Evolutionary conservation across 2,113 vertebrate species (phyloP).

Genomic region (Pampusana beccarii): DNA sequence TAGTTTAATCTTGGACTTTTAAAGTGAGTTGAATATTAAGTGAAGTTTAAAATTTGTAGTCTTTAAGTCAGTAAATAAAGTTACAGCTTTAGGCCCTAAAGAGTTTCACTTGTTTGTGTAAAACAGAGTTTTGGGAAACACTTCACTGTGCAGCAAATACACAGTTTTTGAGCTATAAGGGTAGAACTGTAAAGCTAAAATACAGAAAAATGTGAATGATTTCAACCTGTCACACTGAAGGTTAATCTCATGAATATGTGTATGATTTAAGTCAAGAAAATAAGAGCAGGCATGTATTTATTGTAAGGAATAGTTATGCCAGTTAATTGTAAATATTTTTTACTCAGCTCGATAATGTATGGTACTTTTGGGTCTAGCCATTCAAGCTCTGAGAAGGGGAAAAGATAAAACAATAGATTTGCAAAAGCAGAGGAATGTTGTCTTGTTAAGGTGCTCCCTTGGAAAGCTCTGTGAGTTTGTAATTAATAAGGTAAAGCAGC

Average conservation of each 20-base stretch:
- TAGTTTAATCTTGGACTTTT: background rate
- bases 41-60: background rate
- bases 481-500: conserved; percentile 48
- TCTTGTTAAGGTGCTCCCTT: conserved; percentile 23
- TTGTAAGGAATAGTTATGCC: background rate
- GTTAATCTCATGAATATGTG: background rate
- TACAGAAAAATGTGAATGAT: background rate
- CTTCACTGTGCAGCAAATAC: background rate
- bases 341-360: background rate
- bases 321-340: background rate
- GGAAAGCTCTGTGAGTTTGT: background rate
- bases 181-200: background rate
- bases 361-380: background rate
- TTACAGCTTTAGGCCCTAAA: background rate
- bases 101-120: background rate
- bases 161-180: background rate
- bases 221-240: background rate
- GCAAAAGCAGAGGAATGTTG: background rate
- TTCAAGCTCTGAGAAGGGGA: background rate
- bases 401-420: background rate
- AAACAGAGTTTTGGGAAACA: background rate
- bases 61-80: background rate
- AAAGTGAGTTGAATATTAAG: background rate
- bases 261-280: background rate
- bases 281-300: background rate